These are phyloP conservation scores for Paramacrobiotus metropolitanus DNA, from an alignment of 1,140 invertebrate genomes.

Conservation along the genomic window DNA sequence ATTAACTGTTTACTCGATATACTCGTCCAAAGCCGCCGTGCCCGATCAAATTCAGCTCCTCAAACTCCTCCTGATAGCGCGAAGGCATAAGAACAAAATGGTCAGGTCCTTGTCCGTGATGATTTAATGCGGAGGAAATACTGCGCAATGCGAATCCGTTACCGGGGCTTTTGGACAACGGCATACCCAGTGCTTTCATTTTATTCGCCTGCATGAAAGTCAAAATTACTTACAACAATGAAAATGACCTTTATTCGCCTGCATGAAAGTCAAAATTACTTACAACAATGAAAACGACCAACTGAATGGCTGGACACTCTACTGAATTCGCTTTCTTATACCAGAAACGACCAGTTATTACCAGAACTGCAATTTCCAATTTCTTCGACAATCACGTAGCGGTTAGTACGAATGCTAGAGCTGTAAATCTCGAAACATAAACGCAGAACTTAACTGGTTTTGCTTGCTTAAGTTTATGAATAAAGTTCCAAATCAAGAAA, in stretches of 20 bases:
- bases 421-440: too few relatives aligned
- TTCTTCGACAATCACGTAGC: too few relatives aligned
- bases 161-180: background rate
- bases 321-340: too few relatives aligned
- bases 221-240: background rate
- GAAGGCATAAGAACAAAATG: constrained; percentile 18
- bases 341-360: too few relatives aligned
- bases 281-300: too few relatives aligned
- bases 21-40: constrained; percentile 40
- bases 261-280: background rate
- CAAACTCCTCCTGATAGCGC: constrained; percentile 45
- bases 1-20: constrained; percentile 19
- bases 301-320: too few relatives aligned
- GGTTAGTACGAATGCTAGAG: too few relatives aligned
- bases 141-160: background rate
- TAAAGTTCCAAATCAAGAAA: too few relatives aligned
- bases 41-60: constrained; percentile 42
- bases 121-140: background rate
- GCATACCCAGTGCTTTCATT: background rate
- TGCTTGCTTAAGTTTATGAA: too few relatives aligned
- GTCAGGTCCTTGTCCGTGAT: background rate
- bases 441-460: too few relatives aligned
- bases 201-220: background rate
- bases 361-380: too few relatives aligned
- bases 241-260: background rate